A percentile compares a stretch with the other conserved stretches of the same genome.
These are phyloP conservation scores for Pluvianellus socialis DNA, from an alignment of 2,113 vertebrate species.

Conservation along the genomic window DNA sequence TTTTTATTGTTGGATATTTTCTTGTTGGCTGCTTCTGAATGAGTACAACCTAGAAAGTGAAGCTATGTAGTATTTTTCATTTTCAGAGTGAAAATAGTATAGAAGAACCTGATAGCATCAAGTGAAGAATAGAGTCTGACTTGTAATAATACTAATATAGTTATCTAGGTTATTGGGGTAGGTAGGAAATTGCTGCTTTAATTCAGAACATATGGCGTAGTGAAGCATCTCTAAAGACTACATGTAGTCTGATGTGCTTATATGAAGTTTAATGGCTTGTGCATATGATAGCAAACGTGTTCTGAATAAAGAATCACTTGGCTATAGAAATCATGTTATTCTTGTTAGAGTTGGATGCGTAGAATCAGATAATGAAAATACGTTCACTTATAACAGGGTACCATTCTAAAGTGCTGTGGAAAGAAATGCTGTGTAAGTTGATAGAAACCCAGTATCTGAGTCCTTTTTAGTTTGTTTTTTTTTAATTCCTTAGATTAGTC, in stretches of 20 bases:
- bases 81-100: not conserved
- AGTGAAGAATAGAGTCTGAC: not conserved
- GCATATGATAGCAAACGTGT: not conserved
- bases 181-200: not conserved
- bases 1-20: not conserved
- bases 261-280: not conserved
- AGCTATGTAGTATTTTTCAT: not conserved
- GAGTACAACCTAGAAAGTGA: not conserved
- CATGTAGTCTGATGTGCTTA: not conserved
- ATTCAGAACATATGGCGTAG: not conserved
- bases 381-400: not conserved
- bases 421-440: not conserved
- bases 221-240: not conserved
- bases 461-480: not conserved
- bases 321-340: not conserved
- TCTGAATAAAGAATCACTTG: not conserved
- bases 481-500: not conserved
- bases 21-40: not conserved
- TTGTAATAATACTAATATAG: not conserved
- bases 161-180: not conserved
- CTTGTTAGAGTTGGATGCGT: not conserved
- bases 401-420: not conserved
- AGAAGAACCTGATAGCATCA: not conserved
- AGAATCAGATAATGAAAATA: not conserved
- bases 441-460: not conserved